Evolutionary conservation across 1,140 invertebrate species (phyloP).

Genomic region (Bombus confusus): DNA sequence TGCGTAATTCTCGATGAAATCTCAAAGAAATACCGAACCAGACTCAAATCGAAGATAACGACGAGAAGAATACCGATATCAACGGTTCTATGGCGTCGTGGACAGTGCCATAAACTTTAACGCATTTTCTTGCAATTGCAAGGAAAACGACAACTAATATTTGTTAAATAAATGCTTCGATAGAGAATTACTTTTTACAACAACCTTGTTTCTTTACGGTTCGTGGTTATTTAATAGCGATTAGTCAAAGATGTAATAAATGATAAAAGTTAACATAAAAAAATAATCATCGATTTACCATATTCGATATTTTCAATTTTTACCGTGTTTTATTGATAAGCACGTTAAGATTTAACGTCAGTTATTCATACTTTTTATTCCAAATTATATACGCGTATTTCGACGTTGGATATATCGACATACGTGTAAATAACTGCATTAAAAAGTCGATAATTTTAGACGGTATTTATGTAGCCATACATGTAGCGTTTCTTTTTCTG

Average conservation of each 20-base stretch:
- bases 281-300: no score
- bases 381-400: no score
- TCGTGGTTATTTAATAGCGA: neutral
- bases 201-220: neutral
- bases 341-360: no score
- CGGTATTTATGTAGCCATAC: no score
- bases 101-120: neutral
- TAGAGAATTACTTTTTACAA: neutral
- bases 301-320: no score
- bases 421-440: no score
- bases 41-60: constrained; percentile 3
- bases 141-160: neutral
- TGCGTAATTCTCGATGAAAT: neutral
- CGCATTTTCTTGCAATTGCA: neutral
- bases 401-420: no score
- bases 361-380: no score
- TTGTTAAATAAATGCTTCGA: neutral
- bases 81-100: no score
- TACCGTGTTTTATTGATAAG: no score
- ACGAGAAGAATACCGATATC: neutral
- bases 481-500: no score
- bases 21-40: neutral
- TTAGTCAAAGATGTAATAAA: neutral
- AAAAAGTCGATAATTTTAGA: no score
- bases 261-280: neutral